These are phyloP conservation scores for Sarcophaga variegata DNA, from an alignment of 2,888 invertebrate genomes.

Conservation along the genomic window DNA sequence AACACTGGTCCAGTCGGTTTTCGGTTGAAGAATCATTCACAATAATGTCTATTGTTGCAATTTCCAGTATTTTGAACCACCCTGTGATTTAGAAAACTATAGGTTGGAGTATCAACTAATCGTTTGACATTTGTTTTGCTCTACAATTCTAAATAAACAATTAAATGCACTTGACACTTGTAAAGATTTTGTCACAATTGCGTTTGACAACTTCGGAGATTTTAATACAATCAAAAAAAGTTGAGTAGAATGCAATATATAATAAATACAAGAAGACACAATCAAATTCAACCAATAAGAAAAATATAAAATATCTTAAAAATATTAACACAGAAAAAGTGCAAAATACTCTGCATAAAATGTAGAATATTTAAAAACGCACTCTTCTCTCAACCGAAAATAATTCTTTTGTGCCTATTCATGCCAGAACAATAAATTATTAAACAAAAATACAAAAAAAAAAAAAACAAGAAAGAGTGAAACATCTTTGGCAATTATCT, in stretches of 20 bases:
- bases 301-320: conserved; percentile 22
- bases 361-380: conserved; percentile 40
- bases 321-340: conserved; percentile 29
- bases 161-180: conserved; percentile 32
- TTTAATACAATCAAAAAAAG: conserved; percentile 30
- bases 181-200: conserved; percentile 33
- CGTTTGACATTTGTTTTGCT: conserved; percentile 14
- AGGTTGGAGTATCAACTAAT: neutral
- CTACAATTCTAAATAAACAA: conserved; percentile 30
- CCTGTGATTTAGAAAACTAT: neutral
- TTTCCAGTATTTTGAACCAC: neutral
- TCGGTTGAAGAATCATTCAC: neutral
- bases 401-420: conserved; percentile 44
- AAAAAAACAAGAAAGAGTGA: neutral
- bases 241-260: conserved; percentile 5
- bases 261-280: conserved; percentile 17
- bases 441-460: neutral
- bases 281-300: conserved; percentile 4
- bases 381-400: neutral
- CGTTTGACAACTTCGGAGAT: conserved; percentile 20
- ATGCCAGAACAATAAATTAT: conserved; percentile 6
- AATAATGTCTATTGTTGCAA: neutral
- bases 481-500: neutral
- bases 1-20: too few species aligned
- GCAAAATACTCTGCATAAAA: conserved; percentile 59